Evolutionary conservation across 2,113 vertebrate genomes (phyloP).

Genomic region (Mus musculus): GRCm39 chr4:32530501-32531000

Average conservation of each 20-base stretch:
- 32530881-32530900: constrained; percentile 51
- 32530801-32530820: constrained; percentile 1
- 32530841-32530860: constrained; percentile 20
- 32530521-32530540: neutral
- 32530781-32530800: constrained; percentile 22
- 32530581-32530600: constrained; percentile 1
- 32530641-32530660: constrained; percentile 41
- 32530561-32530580: neutral
- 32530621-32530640: neutral
- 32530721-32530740: constrained; percentile 38
- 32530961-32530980: constrained; percentile 48
- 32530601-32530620: neutral
- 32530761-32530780: constrained; percentile 52
- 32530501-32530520: neutral
- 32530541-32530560: neutral
- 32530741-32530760: constrained; percentile 42
- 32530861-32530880: constrained; percentile 26
- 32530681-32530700: constrained; percentile 19
- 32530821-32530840: constrained; percentile 41
- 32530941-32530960: neutral
- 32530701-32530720: constrained; percentile 32
- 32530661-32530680: constrained; percentile 26
- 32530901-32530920: constrained; percentile 61
- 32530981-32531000: constrained; percentile 35
- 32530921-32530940: neutral